These are phyloP conservation scores for Trachelus iudaicus DNA, from an alignment of 2,888 invertebrate species.

Conservation along the genomic window DNA sequence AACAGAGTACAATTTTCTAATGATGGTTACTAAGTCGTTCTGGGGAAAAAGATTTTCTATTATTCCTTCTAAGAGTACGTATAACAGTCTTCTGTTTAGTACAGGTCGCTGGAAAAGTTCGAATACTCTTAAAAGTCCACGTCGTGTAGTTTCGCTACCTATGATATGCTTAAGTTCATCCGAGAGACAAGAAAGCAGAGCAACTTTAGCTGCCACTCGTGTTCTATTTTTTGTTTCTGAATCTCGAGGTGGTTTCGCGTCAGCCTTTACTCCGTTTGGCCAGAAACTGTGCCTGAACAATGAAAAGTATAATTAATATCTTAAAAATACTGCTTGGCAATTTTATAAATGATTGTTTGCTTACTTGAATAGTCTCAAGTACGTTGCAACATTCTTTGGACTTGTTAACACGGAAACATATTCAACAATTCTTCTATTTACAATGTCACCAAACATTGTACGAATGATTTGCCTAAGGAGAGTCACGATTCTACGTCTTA, in stretches of 20 bases:
- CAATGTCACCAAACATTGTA: slow-evolving; percentile 84
- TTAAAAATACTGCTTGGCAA: slow-evolving; percentile 69
- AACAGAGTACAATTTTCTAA: slow-evolving; percentile 79
- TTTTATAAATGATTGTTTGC: slow-evolving; percentile 48
- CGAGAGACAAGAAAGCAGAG: slow-evolving; percentile 85
- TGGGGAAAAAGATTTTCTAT: slow-evolving; percentile 83
- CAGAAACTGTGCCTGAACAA: slow-evolving; percentile 70
- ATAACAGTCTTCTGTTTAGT: slow-evolving; percentile 84
- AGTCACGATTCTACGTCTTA: slow-evolving; percentile 80
- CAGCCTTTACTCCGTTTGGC: slow-evolving; percentile 72
- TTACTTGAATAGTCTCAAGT: slow-evolving; percentile 86
- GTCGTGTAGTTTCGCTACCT: slow-evolving; percentile 87
- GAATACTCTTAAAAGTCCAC: slow-evolving; percentile 85
- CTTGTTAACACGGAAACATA: slow-evolving; percentile 88
- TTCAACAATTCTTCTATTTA: slow-evolving; percentile 88
- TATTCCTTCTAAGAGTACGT: slow-evolving; percentile 86
- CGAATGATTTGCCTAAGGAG: slow-evolving; percentile 81
- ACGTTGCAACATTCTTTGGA: slow-evolving; percentile 88
- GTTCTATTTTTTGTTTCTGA: slow-evolving; percentile 77
- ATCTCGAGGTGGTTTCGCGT: slow-evolving; percentile 68
- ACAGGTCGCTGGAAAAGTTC: slow-evolving; percentile 88
- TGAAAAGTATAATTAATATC: slow-evolving; percentile 25
- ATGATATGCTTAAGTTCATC: slow-evolving; percentile 92
- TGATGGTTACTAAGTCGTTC: slow-evolving; percentile 78
- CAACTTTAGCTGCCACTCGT: slow-evolving; percentile 86